These are phyloP conservation scores for Psittacula cyanocephala DNA, from an alignment of 2,113 vertebrate species.

Conservation along the genomic window DNA sequence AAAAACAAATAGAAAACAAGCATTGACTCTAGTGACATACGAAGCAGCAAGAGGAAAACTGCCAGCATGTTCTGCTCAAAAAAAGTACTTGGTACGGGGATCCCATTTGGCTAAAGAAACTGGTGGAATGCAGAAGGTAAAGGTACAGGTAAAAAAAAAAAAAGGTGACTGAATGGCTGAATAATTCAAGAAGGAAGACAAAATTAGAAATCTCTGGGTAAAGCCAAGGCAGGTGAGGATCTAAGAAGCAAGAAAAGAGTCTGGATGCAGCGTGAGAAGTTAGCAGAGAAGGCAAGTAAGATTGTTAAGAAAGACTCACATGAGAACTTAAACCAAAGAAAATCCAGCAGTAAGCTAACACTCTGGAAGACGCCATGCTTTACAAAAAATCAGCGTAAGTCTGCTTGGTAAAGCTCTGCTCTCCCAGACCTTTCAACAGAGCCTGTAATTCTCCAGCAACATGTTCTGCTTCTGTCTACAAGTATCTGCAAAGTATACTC, in stretches of 20 bases:
- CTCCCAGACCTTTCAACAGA: neutral
- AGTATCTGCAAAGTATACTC: neutral
- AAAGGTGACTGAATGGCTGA: neutral
- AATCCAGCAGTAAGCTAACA: neutral
- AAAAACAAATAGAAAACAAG: neutral
- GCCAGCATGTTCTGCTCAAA: neutral
- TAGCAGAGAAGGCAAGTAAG: neutral
- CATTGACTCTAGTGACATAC: neutral
- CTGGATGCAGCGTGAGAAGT: neutral
- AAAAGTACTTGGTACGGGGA: neutral
- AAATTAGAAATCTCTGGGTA: neutral
- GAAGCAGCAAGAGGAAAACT: neutral
- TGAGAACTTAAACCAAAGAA: neutral
- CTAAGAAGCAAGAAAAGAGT: neutral
- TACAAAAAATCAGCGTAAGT: neutral
- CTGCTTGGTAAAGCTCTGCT: neutral
- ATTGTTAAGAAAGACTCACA: neutral
- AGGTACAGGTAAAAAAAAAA: neutral
- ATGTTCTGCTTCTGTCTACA: neutral
- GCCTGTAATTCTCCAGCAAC: neutral
- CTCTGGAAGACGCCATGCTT: neutral
- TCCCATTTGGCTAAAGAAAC: neutral
- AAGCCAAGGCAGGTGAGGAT: neutral
- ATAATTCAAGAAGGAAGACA: neutral
- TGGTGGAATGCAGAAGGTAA: neutral